These are phyloP conservation scores for Atta colombica DNA, from an alignment of 1,140 invertebrate species.

Conservation along the genomic window DNA sequence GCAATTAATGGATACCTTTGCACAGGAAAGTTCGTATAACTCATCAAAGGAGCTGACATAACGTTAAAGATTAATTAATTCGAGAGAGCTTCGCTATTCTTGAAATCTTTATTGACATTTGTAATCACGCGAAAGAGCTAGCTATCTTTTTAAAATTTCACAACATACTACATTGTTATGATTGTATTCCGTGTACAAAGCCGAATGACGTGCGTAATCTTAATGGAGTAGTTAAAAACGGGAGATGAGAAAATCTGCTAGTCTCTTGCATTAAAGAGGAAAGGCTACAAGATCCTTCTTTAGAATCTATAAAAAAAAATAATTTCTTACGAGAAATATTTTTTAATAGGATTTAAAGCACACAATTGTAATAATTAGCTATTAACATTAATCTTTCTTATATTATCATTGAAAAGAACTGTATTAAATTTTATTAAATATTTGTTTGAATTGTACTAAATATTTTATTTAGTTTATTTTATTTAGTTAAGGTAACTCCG, in stretches of 20 bases:
- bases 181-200: constrained; percentile 22
- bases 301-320: no score
- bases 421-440: no score
- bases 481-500: no score
- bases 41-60: not conserved
- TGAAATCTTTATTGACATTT: constrained; percentile 5
- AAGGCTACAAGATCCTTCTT: not conserved
- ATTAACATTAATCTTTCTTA: not conserved
- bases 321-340: not conserved
- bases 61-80: constrained; percentile 7
- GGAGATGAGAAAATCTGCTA: not conserved
- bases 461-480: no score
- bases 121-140: constrained; percentile 25
- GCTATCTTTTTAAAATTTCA: constrained; percentile 39
- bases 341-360: not conserved
- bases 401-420: not conserved
- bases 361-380: not conserved
- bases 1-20: not conserved
- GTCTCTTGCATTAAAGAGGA: constrained; percentile 2
- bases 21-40: not conserved
- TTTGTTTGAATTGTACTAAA: no score
- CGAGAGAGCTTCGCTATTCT: not conserved
- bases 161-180: not conserved
- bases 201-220: constrained; percentile 10
- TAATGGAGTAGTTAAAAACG: not conserved